These are phyloP conservation scores for Phortica magna DNA, from an alignment of 2,888 invertebrate genomes.

Conservation along the genomic window DNA sequence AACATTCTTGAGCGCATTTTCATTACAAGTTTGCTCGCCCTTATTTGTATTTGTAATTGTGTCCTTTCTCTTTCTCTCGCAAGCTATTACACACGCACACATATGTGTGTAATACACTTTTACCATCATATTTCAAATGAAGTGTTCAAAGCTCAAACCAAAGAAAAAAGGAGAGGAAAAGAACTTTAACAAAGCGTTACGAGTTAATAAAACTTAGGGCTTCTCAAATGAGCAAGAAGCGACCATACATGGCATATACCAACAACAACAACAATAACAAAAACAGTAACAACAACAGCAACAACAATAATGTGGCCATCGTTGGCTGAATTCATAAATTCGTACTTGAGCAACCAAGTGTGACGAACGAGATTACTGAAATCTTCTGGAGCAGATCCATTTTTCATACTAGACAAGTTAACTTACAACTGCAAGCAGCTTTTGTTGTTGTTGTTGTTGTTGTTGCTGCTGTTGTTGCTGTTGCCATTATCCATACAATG, in stretches of 20 bases:
- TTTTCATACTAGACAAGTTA: slow-evolving; percentile 70
- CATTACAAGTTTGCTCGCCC: not conserved
- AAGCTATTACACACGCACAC: too few species aligned
- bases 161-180: slow-evolving; percentile 7
- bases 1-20: slow-evolving; percentile 65
- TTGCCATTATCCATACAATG: slow-evolving; percentile 6
- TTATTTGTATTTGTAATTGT: not conserved
- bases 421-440: not conserved
- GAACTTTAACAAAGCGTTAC: slow-evolving; percentile 56
- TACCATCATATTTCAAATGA: not conserved
- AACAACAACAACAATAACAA: slow-evolving; percentile 21
- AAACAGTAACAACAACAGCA: slow-evolving; percentile 40
- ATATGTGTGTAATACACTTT: not conserved
- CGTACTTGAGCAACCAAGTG: slow-evolving; percentile 77
- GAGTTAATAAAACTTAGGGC: slow-evolving; percentile 65
- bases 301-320: not conserved
- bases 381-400: slow-evolving; percentile 78
- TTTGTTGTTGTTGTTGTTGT: slow-evolving; percentile 20
- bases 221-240: not conserved
- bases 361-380: slow-evolving; percentile 77
- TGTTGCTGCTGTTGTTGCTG: slow-evolving; percentile 12
- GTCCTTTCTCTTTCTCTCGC: not conserved
- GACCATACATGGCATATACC: not conserved
- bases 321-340: slow-evolving; percentile 60
- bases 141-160: slow-evolving; percentile 23